These are phyloP conservation scores for Chymomyza fuscimana DNA, from an alignment of 2,888 invertebrate species.

Conservation along the genomic window DNA sequence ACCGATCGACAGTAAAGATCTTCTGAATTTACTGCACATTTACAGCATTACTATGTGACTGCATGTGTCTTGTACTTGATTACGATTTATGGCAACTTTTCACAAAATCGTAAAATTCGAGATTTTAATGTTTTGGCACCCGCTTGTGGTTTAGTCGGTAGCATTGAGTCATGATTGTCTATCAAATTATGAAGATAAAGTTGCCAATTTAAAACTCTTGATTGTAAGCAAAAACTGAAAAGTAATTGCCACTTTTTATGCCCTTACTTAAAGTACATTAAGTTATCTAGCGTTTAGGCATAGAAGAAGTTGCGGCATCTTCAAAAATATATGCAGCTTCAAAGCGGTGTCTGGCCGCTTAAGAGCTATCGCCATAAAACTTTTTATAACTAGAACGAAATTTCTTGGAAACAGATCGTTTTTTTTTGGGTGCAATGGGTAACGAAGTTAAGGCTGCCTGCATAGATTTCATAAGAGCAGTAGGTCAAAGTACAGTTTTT, in stretches of 20 bases:
- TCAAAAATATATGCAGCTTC: not conserved
- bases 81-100: conserved; percentile 49
- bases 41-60: conserved; percentile 6
- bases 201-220: not conserved
- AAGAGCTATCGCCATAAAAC: too few species aligned
- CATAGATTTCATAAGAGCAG: too few species aligned
- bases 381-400: too few species aligned
- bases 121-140: not conserved
- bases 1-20: conserved; percentile 61
- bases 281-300: not conserved
- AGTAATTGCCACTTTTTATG: not conserved
- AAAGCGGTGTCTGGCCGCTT: too few species aligned
- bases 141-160: not conserved
- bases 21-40: conserved; percentile 45
- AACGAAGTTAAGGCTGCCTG: too few species aligned
- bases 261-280: not conserved
- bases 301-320: not conserved
- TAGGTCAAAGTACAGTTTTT: too few species aligned
- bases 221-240: not conserved
- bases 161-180: not conserved
- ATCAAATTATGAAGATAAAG: not conserved
- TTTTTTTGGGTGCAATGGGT: too few species aligned
- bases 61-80: conserved; percentile 30
- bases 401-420: too few species aligned
- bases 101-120: conserved; percentile 22